Evolutionary conservation across 2,888 invertebrate species (phyloP).

Genomic region (Microctonus hyperodae): DNA sequence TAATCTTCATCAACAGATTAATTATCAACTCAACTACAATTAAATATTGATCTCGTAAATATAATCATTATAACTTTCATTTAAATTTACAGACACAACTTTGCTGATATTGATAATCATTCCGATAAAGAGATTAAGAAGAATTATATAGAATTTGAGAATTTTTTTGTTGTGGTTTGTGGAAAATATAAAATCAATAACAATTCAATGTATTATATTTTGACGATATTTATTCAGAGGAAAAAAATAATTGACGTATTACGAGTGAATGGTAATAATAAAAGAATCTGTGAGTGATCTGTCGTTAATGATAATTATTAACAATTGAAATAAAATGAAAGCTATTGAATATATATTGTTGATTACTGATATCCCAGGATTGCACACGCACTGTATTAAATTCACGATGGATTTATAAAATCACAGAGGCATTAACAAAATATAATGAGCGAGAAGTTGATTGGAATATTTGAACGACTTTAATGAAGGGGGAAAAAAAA

Average conservation of each 20-base stretch:
- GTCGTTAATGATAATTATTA: no score
- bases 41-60: conserved; percentile 20
- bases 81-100: neutral
- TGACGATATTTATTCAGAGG: neutral
- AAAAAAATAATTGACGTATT: neutral
- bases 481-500: conserved; percentile 41
- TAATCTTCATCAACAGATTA: conserved; percentile 3
- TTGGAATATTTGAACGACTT: neutral
- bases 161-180: no score
- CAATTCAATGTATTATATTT: no score
- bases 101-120: neutral
- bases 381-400: conserved; percentile 30
- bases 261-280: no score
- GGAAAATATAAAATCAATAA: no score
- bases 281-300: no score
- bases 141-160: neutral
- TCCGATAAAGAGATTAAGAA: no score
- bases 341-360: conserved; percentile 8
- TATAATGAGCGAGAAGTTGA: conserved; percentile 16
- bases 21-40: neutral
- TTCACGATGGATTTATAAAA: conserved; percentile 46
- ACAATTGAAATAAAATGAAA: no score
- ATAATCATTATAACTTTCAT: conserved; percentile 32
- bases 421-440: conserved; percentile 41
- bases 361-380: neutral